Evolutionary conservation across 2,888 invertebrate species (phyloP).

Genomic region (Drosophila glabriapex): DNA sequence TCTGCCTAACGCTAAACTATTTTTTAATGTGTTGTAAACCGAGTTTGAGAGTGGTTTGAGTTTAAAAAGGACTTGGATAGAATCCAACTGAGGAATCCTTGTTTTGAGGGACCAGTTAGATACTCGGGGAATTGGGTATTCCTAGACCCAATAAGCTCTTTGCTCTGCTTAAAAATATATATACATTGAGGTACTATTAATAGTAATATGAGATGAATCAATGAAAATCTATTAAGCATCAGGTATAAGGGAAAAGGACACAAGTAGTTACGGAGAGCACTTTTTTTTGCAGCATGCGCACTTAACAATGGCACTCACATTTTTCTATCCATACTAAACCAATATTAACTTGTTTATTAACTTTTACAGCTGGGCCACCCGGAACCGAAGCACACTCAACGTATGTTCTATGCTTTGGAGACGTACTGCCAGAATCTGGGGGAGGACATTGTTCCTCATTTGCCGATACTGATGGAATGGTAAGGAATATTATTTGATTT

Average conservation of each 20-base stretch:
- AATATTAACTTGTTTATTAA: not conserved
- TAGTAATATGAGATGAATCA: not conserved
- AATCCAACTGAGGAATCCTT: not conserved
- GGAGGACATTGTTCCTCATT: conserved; percentile 89
- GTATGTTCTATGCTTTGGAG: conserved; percentile 93
- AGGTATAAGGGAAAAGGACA: not conserved
- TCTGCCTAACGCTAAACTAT: not conserved
- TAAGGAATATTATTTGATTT: conserved; percentile 41
- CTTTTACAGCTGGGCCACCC: conserved; percentile 84
- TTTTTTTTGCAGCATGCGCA: conserved; percentile 33
- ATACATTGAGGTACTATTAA: not conserved
- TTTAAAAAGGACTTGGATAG: not conserved
- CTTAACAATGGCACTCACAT: conserved; percentile 3
- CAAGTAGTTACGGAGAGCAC: conserved; percentile 24
- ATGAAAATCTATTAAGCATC: conserved; percentile 11
- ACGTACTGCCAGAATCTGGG: conserved; percentile 92
- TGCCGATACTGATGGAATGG: conserved; percentile 90
- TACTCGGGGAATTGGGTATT: not conserved
- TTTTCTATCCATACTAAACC: not conserved
- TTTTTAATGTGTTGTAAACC: not conserved
- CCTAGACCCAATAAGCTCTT: not conserved
- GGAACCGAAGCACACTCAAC: conserved; percentile 88
- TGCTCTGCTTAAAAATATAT: not conserved
- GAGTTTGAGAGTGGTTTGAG: not conserved
- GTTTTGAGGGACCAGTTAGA: not conserved